Conservation (phyloP, 1,140 invertebrate species). For the Tetramorium alpestre region DNA sequence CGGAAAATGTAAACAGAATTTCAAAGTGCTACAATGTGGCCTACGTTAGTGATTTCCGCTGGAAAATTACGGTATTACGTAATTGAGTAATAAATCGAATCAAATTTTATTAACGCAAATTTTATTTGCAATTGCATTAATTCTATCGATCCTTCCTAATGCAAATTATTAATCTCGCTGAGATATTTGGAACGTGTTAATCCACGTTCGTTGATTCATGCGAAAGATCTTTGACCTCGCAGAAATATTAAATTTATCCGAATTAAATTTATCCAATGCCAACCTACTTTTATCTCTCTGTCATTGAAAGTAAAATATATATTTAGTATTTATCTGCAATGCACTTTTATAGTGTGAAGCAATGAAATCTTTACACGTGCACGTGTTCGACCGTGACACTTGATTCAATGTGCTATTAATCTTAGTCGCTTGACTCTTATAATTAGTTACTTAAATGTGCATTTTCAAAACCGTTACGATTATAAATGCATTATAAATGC, state of each 20-base stretch:
- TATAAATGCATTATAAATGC: background rate
- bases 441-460: background rate
- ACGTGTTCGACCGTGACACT: background rate
- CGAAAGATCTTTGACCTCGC: background rate
- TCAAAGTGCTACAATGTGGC: background rate
- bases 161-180: background rate
- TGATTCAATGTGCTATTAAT: slow-evolving; percentile 23
- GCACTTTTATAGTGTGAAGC: background rate
- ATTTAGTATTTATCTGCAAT: background rate
- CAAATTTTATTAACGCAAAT: slow-evolving; percentile 1
- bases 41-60: background rate
- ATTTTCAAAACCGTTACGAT: background rate
- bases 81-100: background rate
- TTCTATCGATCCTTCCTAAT: background rate
- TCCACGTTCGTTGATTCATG: background rate
- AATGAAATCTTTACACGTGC: background rate
- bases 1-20: background rate
- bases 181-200: background rate
- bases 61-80: background rate
- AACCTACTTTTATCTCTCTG: background rate
- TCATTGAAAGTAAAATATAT: background rate
- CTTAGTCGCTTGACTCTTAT: background rate
- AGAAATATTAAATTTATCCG: slow-evolving; percentile 8
- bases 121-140: background rate
- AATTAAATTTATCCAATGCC: slow-evolving; percentile 2